Percentiles rank a stretch among this genome's conserved stretches.
phyloP scores from a whole-genome alignment of 2,113 vertebrate genomes.

The Regulus satrapa region DNA sequence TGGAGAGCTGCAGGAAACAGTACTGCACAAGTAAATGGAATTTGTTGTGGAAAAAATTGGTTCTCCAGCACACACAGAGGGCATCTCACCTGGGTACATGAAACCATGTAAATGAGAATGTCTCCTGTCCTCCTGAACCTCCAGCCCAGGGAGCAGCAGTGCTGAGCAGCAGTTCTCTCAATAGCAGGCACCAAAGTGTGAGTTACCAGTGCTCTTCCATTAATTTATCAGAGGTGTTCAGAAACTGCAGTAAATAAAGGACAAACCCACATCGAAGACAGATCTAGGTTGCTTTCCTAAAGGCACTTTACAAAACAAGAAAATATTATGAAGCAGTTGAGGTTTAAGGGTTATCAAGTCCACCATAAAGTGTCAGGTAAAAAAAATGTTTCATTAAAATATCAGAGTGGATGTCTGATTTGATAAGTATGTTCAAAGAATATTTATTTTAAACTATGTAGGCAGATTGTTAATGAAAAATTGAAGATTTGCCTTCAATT shows the following conservation, averaged over 20 bases:
- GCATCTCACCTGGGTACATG: neutral
- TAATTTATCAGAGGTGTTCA: slow-evolving; percentile 46
- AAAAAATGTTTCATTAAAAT: neutral
- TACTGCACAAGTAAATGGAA: neutral
- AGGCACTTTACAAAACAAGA: slow-evolving; percentile 64
- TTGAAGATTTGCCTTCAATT: neutral
- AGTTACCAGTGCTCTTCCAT: neutral
- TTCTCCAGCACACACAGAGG: neutral
- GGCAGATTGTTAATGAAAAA: neutral
- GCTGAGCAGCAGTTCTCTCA: neutral
- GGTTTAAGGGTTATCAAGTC: slow-evolving; percentile 43
- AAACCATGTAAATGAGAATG: neutral
- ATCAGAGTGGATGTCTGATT: neutral
- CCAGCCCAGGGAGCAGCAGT: neutral
- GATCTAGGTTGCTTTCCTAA: slow-evolving; percentile 47
- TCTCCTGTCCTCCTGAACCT: neutral
- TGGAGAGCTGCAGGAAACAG: neutral
- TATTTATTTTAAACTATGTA: neutral
- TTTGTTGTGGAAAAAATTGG: neutral
- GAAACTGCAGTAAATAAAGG: slow-evolving; percentile 30
- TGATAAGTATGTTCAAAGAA: neutral
- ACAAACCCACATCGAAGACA: slow-evolving; percentile 76
- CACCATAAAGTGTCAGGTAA: neutral
- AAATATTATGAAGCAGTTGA: slow-evolving; percentile 26
- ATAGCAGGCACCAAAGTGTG: neutral